Evolutionary conservation across 92 coral and sea anemone species (phyloP), one percentile per base, ranked within the genome.

Genomic region (Palythoa grandis): DNA sequence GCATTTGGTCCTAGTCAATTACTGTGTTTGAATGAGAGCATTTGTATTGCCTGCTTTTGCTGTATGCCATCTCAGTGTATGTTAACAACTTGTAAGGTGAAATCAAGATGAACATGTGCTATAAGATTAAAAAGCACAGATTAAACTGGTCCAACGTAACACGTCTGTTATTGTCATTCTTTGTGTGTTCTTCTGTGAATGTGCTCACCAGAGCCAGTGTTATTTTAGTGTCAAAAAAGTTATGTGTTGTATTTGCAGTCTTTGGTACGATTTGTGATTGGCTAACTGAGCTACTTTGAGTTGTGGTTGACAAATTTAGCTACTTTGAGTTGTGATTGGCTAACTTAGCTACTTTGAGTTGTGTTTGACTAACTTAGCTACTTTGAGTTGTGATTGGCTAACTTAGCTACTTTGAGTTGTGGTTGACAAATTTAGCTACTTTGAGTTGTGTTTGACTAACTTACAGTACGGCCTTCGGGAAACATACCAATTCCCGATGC

Each of bases 21-120:
- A 82, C 80, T 77, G 73, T 83, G 79, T 90, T 77, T 83, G 93
- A 84, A 83, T 83, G 91, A 90, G 88, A 86, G 53, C 82, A 52
- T 83, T 76, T 87, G 79, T 78, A 61, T 38, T 82, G 86, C 83
- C 88, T 77, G 66, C 90, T 86, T 90, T 84, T 90, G 70, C 84
- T 68, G 52, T 83, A 60, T 90, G 85, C 90, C 93, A 90, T 83
- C 93, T 87, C 84, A 3, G 74, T 79, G 84, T 61, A 66, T 79
- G 73, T 79, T 43, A 66, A 79, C 73, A 79, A 78, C 71, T 9
- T 79, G 73, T 61, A 79, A 61, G 84, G 38, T 61, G 84, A 79
- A 63, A 65, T 79, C 60, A 79, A 63, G 60, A 47, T 79, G 74
- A 60, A 40, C 83, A 60, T 61, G 82, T 78, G 83, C 83, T 37